Evolutionary conservation across 35 echinoderm and acorn worm species (phyloP).

Genomic region (Acanthaster planci): DNA sequence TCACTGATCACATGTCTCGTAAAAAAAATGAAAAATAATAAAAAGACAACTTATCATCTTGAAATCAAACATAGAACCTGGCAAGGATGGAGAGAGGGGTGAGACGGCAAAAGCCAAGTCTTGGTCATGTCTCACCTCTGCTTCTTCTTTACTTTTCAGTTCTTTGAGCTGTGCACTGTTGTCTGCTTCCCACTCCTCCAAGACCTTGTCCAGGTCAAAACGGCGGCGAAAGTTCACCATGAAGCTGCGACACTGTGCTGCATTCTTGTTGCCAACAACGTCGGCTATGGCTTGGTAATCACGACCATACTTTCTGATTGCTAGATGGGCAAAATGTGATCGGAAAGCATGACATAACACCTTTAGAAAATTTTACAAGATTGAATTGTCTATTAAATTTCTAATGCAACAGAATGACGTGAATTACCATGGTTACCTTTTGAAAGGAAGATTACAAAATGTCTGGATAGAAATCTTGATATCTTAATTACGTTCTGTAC

Average conservation of each 20-base stretch:
- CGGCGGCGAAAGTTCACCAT: slow-evolving; percentile 89
- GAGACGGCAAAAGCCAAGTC: neutral
- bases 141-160: slow-evolving; percentile 50
- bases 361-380: no score
- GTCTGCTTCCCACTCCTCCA: slow-evolving; percentile 93
- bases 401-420: no score
- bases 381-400: no score
- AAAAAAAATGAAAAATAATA: neutral
- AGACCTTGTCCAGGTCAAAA: slow-evolving; percentile 87
- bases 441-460: no score
- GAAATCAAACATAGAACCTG: neutral
- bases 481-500: no score
- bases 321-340: slow-evolving; percentile 24
- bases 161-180: slow-evolving; percentile 61
- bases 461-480: no score
- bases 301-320: slow-evolving; percentile 88
- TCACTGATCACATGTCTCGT: neutral
- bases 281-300: slow-evolving; percentile 89
- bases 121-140: neutral
- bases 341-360: no score
- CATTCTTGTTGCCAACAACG: slow-evolving; percentile 94
- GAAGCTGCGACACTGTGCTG: slow-evolving; percentile 85
- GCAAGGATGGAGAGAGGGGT: no score
- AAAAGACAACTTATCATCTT: neutral
- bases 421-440: no score